These are phyloP conservation scores for Crocodylus rhombifer DNA, from an alignment of 2,797 vertebrate genomes.

Conservation along the genomic window DNA sequence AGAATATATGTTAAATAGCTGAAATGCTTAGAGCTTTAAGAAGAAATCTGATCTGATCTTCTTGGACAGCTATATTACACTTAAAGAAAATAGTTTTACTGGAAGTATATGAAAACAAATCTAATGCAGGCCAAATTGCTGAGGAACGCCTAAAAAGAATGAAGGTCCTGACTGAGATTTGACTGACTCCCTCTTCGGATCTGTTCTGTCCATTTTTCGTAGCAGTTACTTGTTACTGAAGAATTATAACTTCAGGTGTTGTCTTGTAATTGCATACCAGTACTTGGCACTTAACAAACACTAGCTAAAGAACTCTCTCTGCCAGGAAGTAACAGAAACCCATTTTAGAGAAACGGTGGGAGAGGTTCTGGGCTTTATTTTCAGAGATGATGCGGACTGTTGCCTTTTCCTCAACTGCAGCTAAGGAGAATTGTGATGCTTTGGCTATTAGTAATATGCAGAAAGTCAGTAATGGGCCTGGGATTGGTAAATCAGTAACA, in stretches of 20 bases:
- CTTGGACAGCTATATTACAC: constrained; percentile 18
- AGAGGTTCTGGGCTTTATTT: background rate
- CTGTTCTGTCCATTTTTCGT: background rate
- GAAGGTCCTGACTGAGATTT: background rate
- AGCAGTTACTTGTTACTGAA: constrained; percentile 19
- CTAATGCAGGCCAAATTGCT: constrained; percentile 41
- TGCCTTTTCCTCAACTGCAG: fast-evolving
- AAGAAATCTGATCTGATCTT: background rate
- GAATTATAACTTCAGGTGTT: constrained; percentile 1
- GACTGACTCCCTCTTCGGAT: background rate
- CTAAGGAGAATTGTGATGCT: background rate
- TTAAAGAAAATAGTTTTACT: constrained; percentile 37
- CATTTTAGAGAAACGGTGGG: background rate
- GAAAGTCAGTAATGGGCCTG: background rate
- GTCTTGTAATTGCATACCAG: constrained; percentile 6
- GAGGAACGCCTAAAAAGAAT: background rate
- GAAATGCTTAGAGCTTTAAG: background rate
- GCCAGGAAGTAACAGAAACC: background rate
- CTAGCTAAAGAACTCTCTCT: background rate
- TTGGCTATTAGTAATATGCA: background rate
- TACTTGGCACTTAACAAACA: background rate
- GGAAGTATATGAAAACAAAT: constrained; percentile 9
- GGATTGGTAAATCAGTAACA: background rate
- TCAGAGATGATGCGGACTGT: background rate
- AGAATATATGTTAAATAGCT: constrained; percentile 33